Percentiles rank a stretch among this genome's conserved stretches.
These are phyloP conservation scores for Eubasilissa regina DNA, from an alignment of 1,140 invertebrate genomes.

Conservation along the genomic window DNA sequence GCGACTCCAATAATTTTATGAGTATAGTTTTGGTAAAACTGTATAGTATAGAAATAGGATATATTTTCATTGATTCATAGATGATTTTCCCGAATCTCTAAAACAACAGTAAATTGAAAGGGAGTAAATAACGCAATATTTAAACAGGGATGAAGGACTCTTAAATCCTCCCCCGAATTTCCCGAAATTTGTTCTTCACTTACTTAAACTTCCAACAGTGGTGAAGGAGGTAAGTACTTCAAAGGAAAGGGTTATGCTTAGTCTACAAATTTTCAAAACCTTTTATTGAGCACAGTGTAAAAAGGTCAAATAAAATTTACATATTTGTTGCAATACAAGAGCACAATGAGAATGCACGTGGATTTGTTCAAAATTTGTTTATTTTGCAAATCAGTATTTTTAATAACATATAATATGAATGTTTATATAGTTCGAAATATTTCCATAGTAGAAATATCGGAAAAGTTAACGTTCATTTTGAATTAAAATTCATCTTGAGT, in stretches of 20 bases:
- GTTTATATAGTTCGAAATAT: too few species aligned
- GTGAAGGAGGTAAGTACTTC: slow-evolving; percentile 19
- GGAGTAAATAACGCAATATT: slow-evolving; percentile 54
- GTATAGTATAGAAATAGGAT: too few species aligned
- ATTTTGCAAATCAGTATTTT: too few species aligned
- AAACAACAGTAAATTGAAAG: slow-evolving; percentile 44
- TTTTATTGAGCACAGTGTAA: slow-evolving; percentile 17
- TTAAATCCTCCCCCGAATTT: slow-evolving; percentile 49
- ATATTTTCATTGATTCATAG: neutral
- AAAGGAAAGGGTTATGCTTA: slow-evolving; percentile 20
- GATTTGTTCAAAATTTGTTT: too few species aligned
- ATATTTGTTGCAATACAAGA: too few species aligned
- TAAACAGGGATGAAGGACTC: slow-evolving; percentile 42
- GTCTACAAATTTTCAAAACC: slow-evolving; percentile 24
- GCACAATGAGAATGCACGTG: too few species aligned
- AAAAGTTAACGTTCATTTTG: too few species aligned
- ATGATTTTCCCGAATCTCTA: neutral
- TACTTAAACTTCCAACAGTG: slow-evolving; percentile 38
- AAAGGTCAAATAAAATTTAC: slow-evolving; percentile 3
- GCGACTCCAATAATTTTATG: too few species aligned
- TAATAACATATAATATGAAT: too few species aligned
- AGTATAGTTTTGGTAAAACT: too few species aligned
- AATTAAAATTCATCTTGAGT: too few species aligned
- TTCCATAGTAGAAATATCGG: too few species aligned
- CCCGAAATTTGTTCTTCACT: slow-evolving; percentile 45